Evolutionary conservation across 1,140 invertebrate species (phyloP).

Genomic region (Ceratosolen solmsi): DNA sequence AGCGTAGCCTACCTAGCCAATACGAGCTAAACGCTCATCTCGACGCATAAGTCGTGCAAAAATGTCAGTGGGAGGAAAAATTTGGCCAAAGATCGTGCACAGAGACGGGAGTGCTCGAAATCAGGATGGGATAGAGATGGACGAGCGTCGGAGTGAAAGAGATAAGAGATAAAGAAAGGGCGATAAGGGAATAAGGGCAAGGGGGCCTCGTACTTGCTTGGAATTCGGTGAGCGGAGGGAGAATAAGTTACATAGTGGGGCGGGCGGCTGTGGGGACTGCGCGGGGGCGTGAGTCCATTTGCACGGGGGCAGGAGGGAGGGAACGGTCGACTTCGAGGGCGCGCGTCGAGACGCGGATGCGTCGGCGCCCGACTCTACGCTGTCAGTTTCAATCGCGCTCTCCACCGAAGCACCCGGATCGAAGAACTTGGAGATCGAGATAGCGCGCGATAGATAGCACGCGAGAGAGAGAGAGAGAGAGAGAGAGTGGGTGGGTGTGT

Average conservation of each 20-base stretch:
- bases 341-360: constrained; percentile 41
- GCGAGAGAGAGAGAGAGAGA: background rate
- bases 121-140: too few relatives aligned
- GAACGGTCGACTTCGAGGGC: constrained; percentile 49
- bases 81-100: too few relatives aligned
- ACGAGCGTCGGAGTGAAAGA: background rate
- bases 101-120: too few relatives aligned
- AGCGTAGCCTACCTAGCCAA: too few relatives aligned
- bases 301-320: background rate
- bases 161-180: background rate
- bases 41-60: background rate
- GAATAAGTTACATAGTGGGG: background rate
- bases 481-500: background rate
- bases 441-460: background rate
- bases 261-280: background rate
- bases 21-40: background rate
- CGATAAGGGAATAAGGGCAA: constrained; percentile 7
- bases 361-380: constrained; percentile 25
- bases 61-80: too few relatives aligned
- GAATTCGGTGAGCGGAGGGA: constrained; percentile 22
- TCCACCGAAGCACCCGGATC: constrained; percentile 37
- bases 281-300: background rate
- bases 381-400: constrained; percentile 60
- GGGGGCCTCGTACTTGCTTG: background rate
- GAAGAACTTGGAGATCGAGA: background rate